A percentile compares a stretch with the other conserved stretches of the same genome.
These are phyloP conservation scores for Geococcyx californianus DNA, from an alignment of 2,113 vertebrate species.

Conservation along the genomic window DNA sequence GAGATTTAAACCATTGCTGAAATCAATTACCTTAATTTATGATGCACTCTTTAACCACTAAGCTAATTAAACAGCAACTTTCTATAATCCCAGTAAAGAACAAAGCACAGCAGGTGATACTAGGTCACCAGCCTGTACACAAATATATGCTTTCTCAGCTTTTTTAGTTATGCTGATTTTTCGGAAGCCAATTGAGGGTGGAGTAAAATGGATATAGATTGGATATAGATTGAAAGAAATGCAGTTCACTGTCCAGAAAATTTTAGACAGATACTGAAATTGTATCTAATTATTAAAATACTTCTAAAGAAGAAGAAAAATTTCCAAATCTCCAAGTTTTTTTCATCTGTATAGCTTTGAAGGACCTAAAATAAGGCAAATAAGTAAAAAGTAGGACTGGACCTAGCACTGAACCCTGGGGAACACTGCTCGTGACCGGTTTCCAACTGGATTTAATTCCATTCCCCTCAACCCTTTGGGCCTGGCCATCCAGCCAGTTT, in stretches of 20 bases:
- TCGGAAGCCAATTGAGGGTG: neutral
- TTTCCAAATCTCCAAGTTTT: neutral
- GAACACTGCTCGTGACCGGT: too few relatives aligned
- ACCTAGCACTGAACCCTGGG: too few relatives aligned
- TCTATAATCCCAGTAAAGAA: neutral
- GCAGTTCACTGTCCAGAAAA: neutral
- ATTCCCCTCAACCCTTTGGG: too few relatives aligned
- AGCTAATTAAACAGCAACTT: neutral
- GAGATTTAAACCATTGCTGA: neutral
- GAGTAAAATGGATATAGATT: neutral
- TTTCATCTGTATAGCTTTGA: neutral
- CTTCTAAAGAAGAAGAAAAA: neutral
- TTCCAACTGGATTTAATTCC: too few relatives aligned
- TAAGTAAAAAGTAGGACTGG: neutral
- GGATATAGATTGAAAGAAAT: neutral
- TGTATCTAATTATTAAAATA: neutral
- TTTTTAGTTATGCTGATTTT: neutral
- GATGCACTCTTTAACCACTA: neutral
- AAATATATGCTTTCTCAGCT: neutral
- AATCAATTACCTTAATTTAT: neutral
- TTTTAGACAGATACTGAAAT: neutral
- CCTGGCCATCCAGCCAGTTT: too few relatives aligned
- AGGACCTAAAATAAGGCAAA: neutral
- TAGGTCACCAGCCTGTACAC: neutral
- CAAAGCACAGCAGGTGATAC: neutral